Evolutionary conservation across 2,888 invertebrate genomes (phyloP), one percentile per base, ranked within the genome.

Genomic region (Ophion costatus): DNA sequence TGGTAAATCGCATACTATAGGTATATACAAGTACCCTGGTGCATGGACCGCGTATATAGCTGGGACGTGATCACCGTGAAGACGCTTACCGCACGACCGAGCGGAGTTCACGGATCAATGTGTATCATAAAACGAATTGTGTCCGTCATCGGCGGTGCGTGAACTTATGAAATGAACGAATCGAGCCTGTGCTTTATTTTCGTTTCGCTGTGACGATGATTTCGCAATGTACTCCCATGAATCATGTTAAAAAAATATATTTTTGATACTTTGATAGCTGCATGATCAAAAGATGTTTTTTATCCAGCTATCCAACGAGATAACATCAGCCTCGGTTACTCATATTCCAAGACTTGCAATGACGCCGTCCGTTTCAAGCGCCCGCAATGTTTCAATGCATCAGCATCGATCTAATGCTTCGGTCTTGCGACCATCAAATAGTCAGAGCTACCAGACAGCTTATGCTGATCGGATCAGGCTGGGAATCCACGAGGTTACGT

Each of bases 51-150:
- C 33, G 17, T n/a, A 64, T 33, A 9, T 64, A 29, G 33, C 42
- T 45, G 17, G 29, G 33, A 75, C 56, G 70, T 61, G 63, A 42
- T 70, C 56, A n/a, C 33, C 22, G 69, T 63, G 69, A 82, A 66
- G 76, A 22, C 63, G 71, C 64, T 80, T 20, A 61, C 81, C 74
- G 59, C 64, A 83, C 64, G 71, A 29, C 71, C 57, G 24, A 20
- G 17, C 51, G 0, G 51, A 0, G 5, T 51, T 74, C 29, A 38
- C 56, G 51, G 33, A 57, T 66, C 76, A 84, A 74, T 38, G 69
- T 10, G 61, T 70, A 78, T 75, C 74, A 59, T 70, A 77, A 80
- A 82, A 85, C 83, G 75, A 84, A 86, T 85, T 63, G 84, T 45
- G 66, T 78, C 83, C 71, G 78, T 84, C 80, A 86, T 80, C 74